Base-by-base conservation (phyloP, 2,113 vertebrate genomes). In the Corvus hawaiiensis region DNA sequence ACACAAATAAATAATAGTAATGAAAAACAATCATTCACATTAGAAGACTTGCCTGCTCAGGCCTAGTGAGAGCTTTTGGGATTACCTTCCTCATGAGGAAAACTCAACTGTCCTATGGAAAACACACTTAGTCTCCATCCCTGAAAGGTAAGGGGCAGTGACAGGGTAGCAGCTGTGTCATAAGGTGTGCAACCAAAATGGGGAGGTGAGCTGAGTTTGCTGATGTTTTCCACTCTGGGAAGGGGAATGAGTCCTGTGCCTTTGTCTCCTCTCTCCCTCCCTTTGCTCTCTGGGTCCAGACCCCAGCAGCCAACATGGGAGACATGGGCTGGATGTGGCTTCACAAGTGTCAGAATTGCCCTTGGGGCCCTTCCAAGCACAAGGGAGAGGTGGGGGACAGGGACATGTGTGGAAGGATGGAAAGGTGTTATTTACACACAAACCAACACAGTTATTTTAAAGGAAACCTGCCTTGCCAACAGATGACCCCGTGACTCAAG, bases 391-490 rank as follows among this genome's bases (percentile, higher is more conserved):
- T 46, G 52, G 78, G 86, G 81, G 72, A 77, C 41, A 26, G 64
- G 44, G 81, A 72, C 49, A 37, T 6, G 16, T 32, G 32, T 79
- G 64, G 86, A 24, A 80, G 69, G 58, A 63, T 63, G 62, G 41
- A 27, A 51, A 78, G 66, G 62, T 90, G 6, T 92, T 97, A 97
- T 97, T 97, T 97, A 97, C 96, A 96, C 72, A 96, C 51, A 86
- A 93, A 92, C 64, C 41, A 83, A 8, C 1, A 0, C 9, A 33
- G 84, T 37, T 20, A 54, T 71, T 78, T 52, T 7, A 46, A 27
- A 86, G 81, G 35, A 93, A 93, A 64, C 64, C 41, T 72, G 51
- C 55, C 51, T 62, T 78, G 49, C 43, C 73, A 43, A 41, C 21
- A 71, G 54, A 58, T 22, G 79, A 83, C n/a, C 73, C 84, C 3